Base-by-base conservation (phyloP, 2,888 invertebrate species). In the Drosophila putrida region DNA sequence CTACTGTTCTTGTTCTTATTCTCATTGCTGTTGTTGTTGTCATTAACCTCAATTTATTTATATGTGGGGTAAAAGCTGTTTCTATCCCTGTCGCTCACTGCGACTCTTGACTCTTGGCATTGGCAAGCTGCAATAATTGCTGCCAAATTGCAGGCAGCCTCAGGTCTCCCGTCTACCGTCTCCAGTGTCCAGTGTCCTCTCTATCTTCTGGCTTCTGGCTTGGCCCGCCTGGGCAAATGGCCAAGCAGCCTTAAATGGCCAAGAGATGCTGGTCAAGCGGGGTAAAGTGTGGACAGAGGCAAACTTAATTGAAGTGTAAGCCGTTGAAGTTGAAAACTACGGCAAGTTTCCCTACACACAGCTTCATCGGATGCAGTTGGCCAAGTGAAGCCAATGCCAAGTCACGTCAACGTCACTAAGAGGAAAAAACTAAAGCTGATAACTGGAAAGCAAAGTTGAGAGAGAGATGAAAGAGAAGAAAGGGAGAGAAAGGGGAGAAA, bases 251-350 rank as follows among this genome's bases (percentile, higher is more conserved):
- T 59, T 50, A 67, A 75, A 50, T 69, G 60, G 66, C 49, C 39
- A 36, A 15, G 43, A 43, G 61, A 13, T 11, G 27, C 41, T 55
- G 77, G 68, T 61, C 77, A 77, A 67, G 58, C 44, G 46, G 15
- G 53, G 2, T 11, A 9, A 27, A 6, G 4, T 39, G 15, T 6
- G 15, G 20, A 28, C 2, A 20, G 25, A 28, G 11, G 68, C 72
- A 71, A 75, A 78, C 78, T 88, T 85, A 85, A 86, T 85, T 85
- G 86, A 86, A 88, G 88, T 83, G 70, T 86, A 80, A 85, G 86
- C 83, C 74, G 66, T 80, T 79, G 47, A 78, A 78, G 83, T 84
- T 82, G 75, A 77, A 80, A 71, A 68, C 67, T 71, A 39, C 28
- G 53, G 28, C 39, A 53, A 33, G 15, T 11, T 15, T 36, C 41